Conservation (phyloP, 2,888 invertebrate species). For the Drosophila mimetica region DNA sequence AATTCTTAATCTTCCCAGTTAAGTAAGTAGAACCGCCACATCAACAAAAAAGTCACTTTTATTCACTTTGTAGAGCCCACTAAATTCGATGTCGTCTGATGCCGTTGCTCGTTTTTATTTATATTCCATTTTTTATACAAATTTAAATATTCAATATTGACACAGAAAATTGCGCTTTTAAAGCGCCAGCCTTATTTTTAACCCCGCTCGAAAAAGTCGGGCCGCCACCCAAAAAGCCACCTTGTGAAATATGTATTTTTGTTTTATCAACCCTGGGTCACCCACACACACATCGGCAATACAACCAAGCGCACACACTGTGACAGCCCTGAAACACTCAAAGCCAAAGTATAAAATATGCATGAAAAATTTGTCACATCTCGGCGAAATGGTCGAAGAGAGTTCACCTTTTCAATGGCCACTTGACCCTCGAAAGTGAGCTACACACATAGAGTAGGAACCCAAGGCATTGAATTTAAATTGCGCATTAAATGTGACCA, state of each 20-base stretch:
- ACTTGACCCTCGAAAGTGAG: slow-evolving; percentile 69
- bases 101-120: slow-evolving; percentile 8
- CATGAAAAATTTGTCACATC: slow-evolving; percentile 76
- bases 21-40: no score
- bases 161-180: slow-evolving; percentile 57
- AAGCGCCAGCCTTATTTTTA: slow-evolving; percentile 47
- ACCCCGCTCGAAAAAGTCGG: slow-evolving; percentile 1
- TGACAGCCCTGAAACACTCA: slow-evolving; percentile 23
- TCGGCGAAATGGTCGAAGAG: slow-evolving; percentile 58
- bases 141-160: slow-evolving; percentile 64
- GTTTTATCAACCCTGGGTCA: slow-evolving; percentile 25
- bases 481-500: slow-evolving; percentile 70
- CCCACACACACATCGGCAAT: slow-evolving; percentile 3
- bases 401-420: slow-evolving; percentile 73
- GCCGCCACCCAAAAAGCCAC: slow-evolving; percentile 3
- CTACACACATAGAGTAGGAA: slow-evolving; percentile 17
- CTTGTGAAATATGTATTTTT: slow-evolving; percentile 40
- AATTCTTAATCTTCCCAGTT: no score
- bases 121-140: slow-evolving; percentile 43
- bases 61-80: slow-evolving; percentile 13
- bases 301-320: slow-evolving; percentile 1
- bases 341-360: slow-evolving; percentile 66
- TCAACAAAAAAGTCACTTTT: no score
- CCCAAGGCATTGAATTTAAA: slow-evolving; percentile 72
- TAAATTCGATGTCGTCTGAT: not conserved